Evolutionary conservation across 2,113 vertebrate genomes (phyloP).

Genomic region (Zosterops borbonicus): DNA sequence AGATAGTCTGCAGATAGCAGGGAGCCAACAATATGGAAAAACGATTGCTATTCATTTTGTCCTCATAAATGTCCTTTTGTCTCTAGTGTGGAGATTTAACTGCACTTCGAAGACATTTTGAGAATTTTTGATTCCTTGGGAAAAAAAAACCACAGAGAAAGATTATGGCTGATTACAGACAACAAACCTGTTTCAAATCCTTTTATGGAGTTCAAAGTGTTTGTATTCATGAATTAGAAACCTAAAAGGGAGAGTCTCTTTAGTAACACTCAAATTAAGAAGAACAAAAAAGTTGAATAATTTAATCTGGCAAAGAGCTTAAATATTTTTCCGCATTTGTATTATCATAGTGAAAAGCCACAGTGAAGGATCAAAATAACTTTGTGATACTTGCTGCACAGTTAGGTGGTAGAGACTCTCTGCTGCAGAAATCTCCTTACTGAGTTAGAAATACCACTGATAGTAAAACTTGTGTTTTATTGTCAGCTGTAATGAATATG

Average conservation of each 20-base stretch:
- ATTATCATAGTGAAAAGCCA: neutral
- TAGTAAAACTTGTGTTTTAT: neutral
- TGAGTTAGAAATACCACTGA: neutral
- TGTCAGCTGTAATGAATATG: neutral
- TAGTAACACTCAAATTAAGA: neutral
- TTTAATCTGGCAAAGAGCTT: neutral
- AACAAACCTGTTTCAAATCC: neutral
- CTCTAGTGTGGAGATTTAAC: neutral
- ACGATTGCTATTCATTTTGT: neutral
- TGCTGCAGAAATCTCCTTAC: neutral
- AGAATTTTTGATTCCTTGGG: neutral
- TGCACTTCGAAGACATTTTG: neutral
- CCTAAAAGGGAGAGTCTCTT: neutral
- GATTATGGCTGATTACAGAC: neutral
- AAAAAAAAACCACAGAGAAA: neutral
- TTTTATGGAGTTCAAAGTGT: neutral
- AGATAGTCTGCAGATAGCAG: neutral
- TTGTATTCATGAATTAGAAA: neutral
- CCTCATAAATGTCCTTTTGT: neutral
- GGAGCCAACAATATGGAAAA: neutral
- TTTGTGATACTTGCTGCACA: neutral
- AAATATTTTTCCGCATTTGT: neutral
- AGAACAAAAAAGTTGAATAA: neutral
- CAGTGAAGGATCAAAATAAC: neutral
- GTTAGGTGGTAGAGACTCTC: neutral